Conservation (phyloP, 2,888 invertebrate genomes). For the Sepiola atlantica region DNA sequence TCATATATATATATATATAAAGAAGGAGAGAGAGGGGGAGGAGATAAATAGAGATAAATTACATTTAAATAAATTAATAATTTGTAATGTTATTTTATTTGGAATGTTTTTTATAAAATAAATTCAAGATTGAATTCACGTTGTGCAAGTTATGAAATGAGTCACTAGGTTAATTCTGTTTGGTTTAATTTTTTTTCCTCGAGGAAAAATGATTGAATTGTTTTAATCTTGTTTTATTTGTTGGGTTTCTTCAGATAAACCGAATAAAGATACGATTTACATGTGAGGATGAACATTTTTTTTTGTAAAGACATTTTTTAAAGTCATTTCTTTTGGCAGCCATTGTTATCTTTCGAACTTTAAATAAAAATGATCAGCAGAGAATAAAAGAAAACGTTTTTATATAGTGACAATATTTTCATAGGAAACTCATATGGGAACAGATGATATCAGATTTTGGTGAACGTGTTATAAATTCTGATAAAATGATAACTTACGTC, state of each 20-base stretch:
- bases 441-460: not conserved
- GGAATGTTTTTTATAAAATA: too few relatives aligned
- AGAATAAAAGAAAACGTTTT: not conserved
- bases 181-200: not conserved
- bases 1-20: too few relatives aligned
- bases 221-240: not conserved
- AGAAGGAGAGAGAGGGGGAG: too few relatives aligned
- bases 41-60: too few relatives aligned
- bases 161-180: not conserved
- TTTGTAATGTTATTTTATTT: too few relatives aligned
- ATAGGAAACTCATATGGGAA: not conserved
- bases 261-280: not conserved
- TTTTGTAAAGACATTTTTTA: not conserved
- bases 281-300: not conserved
- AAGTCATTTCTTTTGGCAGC: not conserved
- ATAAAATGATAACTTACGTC: too few relatives aligned
- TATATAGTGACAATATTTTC: not conserved
- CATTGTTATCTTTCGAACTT: not conserved
- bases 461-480: too few relatives aligned
- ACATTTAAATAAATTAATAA: too few relatives aligned
- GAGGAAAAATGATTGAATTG: not conserved
- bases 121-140: too few relatives aligned
- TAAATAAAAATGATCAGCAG: too few relatives aligned
- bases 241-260: not conserved
- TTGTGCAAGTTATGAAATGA: not conserved